Conservation (phyloP, 2,797 vertebrate species). For the Arvicola amphibius region DNA sequence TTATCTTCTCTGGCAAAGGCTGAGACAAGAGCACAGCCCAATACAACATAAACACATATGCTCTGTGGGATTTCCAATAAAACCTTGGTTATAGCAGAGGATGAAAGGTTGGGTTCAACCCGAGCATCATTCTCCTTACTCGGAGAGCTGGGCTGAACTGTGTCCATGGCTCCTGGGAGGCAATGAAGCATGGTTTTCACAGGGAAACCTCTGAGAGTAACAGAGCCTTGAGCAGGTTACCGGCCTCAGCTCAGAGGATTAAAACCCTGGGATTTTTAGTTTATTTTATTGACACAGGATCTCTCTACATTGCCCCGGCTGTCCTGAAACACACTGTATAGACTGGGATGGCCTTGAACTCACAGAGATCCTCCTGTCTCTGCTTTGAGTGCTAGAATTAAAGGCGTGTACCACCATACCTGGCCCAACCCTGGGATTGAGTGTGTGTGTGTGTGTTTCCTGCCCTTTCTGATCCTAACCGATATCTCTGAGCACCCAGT, state of each 20-base stretch:
- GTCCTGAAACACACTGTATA: neutral
- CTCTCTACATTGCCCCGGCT: neutral
- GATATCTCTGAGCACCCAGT: neutral
- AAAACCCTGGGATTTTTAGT: constrained; percentile 3
- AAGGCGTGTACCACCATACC: neutral
- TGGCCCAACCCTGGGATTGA: neutral
- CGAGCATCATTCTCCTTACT: neutral
- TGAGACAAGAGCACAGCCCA: neutral
- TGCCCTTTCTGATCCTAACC: neutral
- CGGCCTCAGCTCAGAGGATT: neutral
- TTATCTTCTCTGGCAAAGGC: neutral
- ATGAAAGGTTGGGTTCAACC: neutral
- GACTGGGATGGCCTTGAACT: neutral
- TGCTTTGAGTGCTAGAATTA: neutral
- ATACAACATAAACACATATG: neutral
- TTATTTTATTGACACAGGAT: neutral
- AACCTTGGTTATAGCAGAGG: constrained; percentile 27
- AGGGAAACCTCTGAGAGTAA: neutral
- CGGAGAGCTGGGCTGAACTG: constrained; percentile 17
- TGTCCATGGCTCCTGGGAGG: neutral
- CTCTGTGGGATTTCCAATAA: neutral
- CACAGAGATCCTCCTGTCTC: neutral
- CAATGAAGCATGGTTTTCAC: neutral
- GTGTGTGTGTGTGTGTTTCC: neutral
- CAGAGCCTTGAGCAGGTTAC: neutral